Conservation (phyloP, 1,140 invertebrate genomes). For the Eumaeus atala region DNA sequence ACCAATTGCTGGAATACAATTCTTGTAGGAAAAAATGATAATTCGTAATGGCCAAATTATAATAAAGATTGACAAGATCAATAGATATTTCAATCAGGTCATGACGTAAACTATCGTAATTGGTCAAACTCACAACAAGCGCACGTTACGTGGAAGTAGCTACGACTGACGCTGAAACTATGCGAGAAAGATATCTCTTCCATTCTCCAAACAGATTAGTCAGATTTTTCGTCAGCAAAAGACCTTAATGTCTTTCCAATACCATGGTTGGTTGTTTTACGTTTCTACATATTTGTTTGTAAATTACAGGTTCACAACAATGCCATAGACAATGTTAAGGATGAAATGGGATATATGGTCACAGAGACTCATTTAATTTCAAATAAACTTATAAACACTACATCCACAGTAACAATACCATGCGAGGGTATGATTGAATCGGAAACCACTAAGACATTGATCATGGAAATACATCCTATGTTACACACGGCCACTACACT, state of each 20-base stretch:
- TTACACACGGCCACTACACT: conserved; percentile 26
- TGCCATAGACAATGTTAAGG: conserved; percentile 35
- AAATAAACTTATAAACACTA: conserved; percentile 58
- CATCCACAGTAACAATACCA: conserved; percentile 47
- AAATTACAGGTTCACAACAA: conserved; percentile 8
- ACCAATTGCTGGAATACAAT: no score
- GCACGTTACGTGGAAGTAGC: no score
- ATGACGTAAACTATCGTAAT: no score
- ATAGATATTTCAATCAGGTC: no score
- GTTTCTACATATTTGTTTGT: conserved; percentile 1
- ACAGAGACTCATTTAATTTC: conserved; percentile 63
- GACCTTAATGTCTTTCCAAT: background rate
- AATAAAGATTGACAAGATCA: no score
- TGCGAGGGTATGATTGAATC: conserved; percentile 43
- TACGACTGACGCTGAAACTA: no score
- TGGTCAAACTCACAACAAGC: no score
- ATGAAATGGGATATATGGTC: conserved; percentile 46
- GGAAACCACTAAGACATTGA: conserved; percentile 48
- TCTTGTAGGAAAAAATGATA: no score
- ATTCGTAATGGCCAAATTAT: no score
- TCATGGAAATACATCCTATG: conserved; percentile 62
- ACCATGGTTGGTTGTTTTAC: background rate
- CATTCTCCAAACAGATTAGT: no score
- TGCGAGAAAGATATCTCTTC: no score
- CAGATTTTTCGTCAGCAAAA: no score